Evolutionary conservation across 2,797 vertebrate species (phyloP).

Genomic region (Falco columbarius): DNA sequence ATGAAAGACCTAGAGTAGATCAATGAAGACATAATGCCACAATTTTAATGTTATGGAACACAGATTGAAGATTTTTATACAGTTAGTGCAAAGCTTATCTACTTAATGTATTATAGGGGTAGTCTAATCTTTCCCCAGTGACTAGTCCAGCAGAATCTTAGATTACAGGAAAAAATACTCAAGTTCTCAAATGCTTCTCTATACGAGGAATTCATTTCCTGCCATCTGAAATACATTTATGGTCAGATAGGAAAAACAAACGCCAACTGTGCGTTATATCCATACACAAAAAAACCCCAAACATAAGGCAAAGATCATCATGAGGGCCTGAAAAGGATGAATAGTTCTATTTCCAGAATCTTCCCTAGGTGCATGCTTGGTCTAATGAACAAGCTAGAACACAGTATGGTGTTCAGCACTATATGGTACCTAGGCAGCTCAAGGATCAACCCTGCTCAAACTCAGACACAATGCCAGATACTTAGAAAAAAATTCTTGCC

Average conservation of each 20-base stretch:
- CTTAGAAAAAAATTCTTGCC: neutral
- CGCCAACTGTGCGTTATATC: neutral
- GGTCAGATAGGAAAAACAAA: neutral
- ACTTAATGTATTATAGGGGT: neutral
- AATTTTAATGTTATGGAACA: neutral
- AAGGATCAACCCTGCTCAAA: neutral
- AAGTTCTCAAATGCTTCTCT: neutral
- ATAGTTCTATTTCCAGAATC: neutral
- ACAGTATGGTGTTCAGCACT: neutral
- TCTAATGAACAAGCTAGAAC: neutral
- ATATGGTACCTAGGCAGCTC: neutral
- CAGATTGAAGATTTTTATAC: neutral
- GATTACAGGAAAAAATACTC: neutral
- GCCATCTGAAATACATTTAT: slow-evolving; percentile 14
- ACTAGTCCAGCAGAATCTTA: neutral
- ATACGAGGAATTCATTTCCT: neutral
- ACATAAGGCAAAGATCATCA: neutral
- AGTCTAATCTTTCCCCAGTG: neutral
- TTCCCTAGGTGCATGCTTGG: neutral
- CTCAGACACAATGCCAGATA: neutral
- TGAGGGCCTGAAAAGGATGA: neutral
- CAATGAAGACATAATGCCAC: neutral
- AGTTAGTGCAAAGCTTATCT: neutral
- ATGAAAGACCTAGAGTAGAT: neutral
- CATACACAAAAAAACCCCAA: neutral